Base-by-base conservation (phyloP, 2,888 invertebrate species). In the Dynastes hyllus region DNA sequence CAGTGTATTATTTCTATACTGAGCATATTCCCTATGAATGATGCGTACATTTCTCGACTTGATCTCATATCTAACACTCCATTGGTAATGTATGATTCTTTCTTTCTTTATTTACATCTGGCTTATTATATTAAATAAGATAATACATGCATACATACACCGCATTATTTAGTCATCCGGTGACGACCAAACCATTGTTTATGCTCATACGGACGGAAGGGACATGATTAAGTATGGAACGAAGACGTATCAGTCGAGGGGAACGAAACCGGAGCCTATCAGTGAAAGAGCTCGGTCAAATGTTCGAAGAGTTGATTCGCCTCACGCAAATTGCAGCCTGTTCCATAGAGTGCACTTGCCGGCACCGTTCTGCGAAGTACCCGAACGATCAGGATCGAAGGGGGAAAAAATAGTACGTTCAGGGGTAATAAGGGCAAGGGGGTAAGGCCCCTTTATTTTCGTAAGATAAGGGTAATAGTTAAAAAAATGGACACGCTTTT, bases 201-300 rank as follows among this genome's bases (percentile, higher is more conserved):
- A 37, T 40, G 22, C 55, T 29, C 40, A 16, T 58, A 22, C n/a
- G 22, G 58, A 40, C 73, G 73, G 73, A 73, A 73, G 37, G 45
- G 58, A 73, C 40, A 73, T 73, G 73, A 73, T 61, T 73, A 73
- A 58, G 40, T 40, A 73, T 73, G 73, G 73, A 73, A 29, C 32
- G 73, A 73, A 73, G 58, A 40, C 58, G 22, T 55, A 40, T 37
- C 27, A 37, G 16, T 13, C 58, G 73, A 40, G 73, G 58, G 58
- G 58, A 58, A 55, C 58, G 40, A 37, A 55, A 45, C 29, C 58
- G 40, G 11, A 61, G 22, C 6, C 16, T 32, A 40, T 58, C 73
- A 58, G 73, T 73, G 9, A 73, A 58, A 58, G 73, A 37, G 9
- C 58, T 73, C 22, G 58, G 73, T 58, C 73, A 73, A 73, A 73